A percentile compares a stretch with the other conserved stretches of the same genome.
These are phyloP conservation scores for Metalampra italica DNA, from an alignment of 2,888 invertebrate species.

Conservation along the genomic window DNA sequence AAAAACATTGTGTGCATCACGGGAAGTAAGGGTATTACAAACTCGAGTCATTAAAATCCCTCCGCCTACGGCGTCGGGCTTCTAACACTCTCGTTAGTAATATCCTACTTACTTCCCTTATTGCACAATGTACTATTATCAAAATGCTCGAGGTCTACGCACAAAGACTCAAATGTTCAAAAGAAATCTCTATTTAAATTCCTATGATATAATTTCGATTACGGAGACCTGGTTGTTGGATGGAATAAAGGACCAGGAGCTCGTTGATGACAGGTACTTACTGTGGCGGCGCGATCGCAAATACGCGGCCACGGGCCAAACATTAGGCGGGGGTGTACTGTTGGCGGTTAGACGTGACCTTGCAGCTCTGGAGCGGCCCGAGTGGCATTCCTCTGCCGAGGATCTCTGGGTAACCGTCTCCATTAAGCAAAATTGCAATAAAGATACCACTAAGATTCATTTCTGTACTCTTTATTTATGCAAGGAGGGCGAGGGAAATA, in stretches of 20 bases:
- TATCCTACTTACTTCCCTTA: too few species aligned
- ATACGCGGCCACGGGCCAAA: constrained; percentile 2
- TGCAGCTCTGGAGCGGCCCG: neutral
- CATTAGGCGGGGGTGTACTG: constrained; percentile 5
- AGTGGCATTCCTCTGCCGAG: neutral
- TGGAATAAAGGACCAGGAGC: constrained; percentile 5
- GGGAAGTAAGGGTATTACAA: too few species aligned
- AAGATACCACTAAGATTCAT: neutral
- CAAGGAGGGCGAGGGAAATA: too few species aligned
- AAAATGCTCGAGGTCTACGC: too few species aligned
- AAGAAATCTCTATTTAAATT: constrained; percentile 1
- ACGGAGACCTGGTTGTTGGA: constrained; percentile 11
- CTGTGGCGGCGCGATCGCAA: constrained; percentile 11
- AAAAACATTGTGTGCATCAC: too few species aligned
- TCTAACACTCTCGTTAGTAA: too few species aligned
- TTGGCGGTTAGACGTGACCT: constrained; percentile 1
- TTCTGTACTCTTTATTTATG: neutral
- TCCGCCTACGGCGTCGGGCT: too few species aligned
- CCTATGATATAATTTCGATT: constrained; percentile 8
- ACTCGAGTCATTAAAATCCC: too few species aligned
- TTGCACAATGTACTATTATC: too few species aligned
- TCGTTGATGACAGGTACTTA: constrained; percentile 10
- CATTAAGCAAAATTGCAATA: neutral
- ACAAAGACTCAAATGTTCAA: constrained; percentile 8
- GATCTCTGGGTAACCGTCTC: neutral